Percentiles rank a stretch among this genome's conserved stretches.
Conservation (phyloP, 2,113 vertebrate genomes). For the Agapornis roseicollis region DNA sequence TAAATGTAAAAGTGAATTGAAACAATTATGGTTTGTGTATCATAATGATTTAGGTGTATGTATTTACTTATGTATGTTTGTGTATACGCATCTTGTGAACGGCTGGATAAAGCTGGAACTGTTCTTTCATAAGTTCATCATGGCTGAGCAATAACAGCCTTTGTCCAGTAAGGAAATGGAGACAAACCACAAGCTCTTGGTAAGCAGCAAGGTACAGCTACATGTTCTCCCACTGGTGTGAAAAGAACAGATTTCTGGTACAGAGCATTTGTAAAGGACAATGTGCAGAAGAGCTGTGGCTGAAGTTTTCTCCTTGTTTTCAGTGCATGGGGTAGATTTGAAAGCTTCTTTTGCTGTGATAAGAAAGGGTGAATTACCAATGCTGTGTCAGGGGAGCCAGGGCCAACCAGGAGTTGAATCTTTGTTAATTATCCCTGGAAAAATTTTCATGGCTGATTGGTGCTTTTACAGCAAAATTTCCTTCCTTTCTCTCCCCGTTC, state of each 20-base stretch:
- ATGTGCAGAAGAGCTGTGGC: too few relatives aligned
- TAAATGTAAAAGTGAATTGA: background rate
- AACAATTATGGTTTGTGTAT: background rate
- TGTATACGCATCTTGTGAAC: background rate
- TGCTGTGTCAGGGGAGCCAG: background rate
- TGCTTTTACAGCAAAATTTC: background rate
- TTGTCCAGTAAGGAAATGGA: background rate
- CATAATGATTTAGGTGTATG: background rate
- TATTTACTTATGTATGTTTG: background rate
- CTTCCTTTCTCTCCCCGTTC: fast-evolving
- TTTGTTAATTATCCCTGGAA: background rate
- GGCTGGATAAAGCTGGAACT: background rate
- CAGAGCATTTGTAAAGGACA: background rate
- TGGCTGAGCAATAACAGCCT: background rate
- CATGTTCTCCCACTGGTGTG: fast-evolving
- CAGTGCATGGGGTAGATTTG: background rate
- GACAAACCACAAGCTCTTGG: background rate
- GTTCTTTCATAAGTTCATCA: background rate
- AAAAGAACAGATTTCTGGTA: background rate
- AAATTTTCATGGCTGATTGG: background rate
- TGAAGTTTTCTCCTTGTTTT: background rate
- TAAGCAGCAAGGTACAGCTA: background rate
- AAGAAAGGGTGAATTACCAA: background rate
- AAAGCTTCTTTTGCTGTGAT: background rate
- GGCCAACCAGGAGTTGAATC: background rate